Evolutionary conservation across 2,888 invertebrate genomes (phyloP).

Genomic region (Hirtodrosophila trivittata): DNA sequence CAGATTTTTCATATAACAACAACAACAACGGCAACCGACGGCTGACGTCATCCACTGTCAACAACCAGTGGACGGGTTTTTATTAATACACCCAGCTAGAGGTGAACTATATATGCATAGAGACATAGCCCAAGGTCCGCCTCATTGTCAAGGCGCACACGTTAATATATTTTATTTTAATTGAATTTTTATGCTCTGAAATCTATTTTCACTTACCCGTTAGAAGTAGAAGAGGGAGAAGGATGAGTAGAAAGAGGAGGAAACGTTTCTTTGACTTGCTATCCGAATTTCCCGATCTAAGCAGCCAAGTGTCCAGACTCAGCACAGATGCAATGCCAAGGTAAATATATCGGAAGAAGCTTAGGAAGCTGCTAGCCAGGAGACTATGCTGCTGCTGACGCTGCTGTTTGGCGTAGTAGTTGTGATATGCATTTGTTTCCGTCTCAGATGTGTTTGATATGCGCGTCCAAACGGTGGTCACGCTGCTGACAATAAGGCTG

Average conservation of each 20-base stretch:
- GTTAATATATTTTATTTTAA: constrained; percentile 39
- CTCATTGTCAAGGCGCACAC: constrained; percentile 40
- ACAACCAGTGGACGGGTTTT: constrained; percentile 23
- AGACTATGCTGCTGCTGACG: constrained; percentile 68
- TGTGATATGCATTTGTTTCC: constrained; percentile 56
- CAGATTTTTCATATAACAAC: constrained; percentile 17
- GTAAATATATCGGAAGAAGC: constrained; percentile 75
- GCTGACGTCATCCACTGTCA: constrained; percentile 52
- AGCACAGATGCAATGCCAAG: constrained; percentile 81
- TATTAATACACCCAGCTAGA: constrained; percentile 39
- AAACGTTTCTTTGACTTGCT: constrained; percentile 81
- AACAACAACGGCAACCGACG: constrained; percentile 19
- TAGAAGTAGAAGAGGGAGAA: constrained; percentile 85
- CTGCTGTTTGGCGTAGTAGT: constrained; percentile 62
- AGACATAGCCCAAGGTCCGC: constrained; percentile 48
- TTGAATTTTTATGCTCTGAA: not conserved
- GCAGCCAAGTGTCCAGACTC: constrained; percentile 80
- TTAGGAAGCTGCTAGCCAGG: constrained; percentile 62
- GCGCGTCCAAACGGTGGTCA: constrained; percentile 69
- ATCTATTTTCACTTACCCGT: constrained; percentile 85
- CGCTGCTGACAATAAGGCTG: constrained; percentile 68
- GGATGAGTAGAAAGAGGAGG: constrained; percentile 82
- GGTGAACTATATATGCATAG: constrained; percentile 50
- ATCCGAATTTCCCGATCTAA: constrained; percentile 74
- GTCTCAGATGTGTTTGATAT: constrained; percentile 46